Percentiles rank a stretch among this genome's conserved stretches.
Evolutionary conservation across 2,113 vertebrate species (phyloP).

Genomic region (Rousettus leschenaultii): DNA sequence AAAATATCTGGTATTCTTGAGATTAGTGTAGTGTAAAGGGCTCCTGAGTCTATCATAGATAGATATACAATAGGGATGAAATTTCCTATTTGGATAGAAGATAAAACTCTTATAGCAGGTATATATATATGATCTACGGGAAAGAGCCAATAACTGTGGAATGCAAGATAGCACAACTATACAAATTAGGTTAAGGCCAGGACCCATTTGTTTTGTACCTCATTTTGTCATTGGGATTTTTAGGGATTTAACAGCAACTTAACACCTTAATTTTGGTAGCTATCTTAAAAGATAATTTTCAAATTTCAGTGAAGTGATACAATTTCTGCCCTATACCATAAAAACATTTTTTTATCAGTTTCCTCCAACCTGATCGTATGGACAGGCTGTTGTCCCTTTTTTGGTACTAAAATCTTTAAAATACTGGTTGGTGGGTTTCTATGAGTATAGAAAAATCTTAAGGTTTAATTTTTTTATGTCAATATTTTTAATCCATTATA

Average conservation of each 20-base stretch:
- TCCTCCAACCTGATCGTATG: background rate
- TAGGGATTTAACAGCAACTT: background rate
- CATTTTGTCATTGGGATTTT: slow-evolving; percentile 24
- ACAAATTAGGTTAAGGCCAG: background rate
- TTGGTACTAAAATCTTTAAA: background rate
- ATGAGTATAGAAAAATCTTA: background rate
- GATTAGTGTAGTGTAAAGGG: background rate
- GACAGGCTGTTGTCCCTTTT: background rate
- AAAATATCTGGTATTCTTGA: too few species aligned
- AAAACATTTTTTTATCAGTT: background rate
- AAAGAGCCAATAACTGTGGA: background rate
- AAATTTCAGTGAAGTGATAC: background rate
- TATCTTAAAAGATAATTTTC: background rate
- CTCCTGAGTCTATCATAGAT: background rate
- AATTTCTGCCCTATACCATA: background rate
- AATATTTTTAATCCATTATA: background rate
- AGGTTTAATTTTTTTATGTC: background rate
- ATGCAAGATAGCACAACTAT: background rate
- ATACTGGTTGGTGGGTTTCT: background rate
- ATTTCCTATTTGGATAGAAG: background rate
- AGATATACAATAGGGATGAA: too few species aligned
- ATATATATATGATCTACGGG: background rate
- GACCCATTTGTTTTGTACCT: background rate
- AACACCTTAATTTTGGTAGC: background rate
- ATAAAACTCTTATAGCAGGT: background rate